These are phyloP conservation scores for Seira musarum DNA, from an alignment of 2,888 invertebrate genomes.

Conservation along the genomic window DNA sequence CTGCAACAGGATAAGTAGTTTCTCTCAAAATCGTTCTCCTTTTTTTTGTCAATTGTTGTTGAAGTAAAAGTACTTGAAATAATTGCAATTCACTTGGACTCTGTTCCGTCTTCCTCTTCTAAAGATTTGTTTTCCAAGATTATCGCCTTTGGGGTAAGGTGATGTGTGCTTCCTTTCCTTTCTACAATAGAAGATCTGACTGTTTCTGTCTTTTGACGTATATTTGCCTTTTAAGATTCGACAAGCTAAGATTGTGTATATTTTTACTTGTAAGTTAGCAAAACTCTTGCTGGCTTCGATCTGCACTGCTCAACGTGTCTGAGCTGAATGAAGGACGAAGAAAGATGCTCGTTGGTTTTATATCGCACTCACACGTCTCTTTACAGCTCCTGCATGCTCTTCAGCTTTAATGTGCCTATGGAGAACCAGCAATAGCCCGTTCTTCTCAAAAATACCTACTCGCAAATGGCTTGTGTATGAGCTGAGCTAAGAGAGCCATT, in stretches of 20 bases:
- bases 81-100: not conserved
- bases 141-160: constrained; percentile 36
- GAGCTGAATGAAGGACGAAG: constrained; percentile 57
- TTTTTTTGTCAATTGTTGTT: not conserved
- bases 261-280: constrained; percentile 10
- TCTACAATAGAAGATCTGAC: not conserved
- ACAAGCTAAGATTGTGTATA: constrained; percentile 18
- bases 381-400: not conserved
- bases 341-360: constrained; percentile 53
- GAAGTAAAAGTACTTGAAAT: not conserved
- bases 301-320: constrained; percentile 56
- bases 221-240: constrained; percentile 28
- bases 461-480: no score
- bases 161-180: constrained; percentile 21
- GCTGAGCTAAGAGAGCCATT: no score
- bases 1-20: constrained; percentile 21
- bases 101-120: not conserved
- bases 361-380: constrained; percentile 16
- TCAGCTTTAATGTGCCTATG: no score
- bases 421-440: no score
- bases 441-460: no score
- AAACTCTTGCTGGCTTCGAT: constrained; percentile 27
- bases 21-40: not conserved
- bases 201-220: constrained; percentile 10
- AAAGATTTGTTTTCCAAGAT: not conserved